These are phyloP conservation scores for Psilopogon haemacephalus DNA, from an alignment of 2,113 vertebrate species.

Conservation along the genomic window DNA sequence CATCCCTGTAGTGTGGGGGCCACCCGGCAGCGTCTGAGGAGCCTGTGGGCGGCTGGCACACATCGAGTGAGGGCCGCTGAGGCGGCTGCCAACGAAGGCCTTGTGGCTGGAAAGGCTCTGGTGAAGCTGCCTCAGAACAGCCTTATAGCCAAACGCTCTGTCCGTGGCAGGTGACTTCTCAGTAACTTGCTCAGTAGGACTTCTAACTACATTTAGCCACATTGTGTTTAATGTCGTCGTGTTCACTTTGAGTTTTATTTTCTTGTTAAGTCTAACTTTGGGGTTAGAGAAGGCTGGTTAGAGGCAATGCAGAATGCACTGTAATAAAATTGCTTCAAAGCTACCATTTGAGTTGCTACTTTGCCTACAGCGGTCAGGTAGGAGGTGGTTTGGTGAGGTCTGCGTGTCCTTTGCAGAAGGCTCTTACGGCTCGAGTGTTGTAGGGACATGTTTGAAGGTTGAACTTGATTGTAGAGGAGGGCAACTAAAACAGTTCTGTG, in stretches of 20 bases:
- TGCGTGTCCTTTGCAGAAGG: neutral
- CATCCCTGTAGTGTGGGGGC: neutral
- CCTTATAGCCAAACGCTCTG: fast-evolving
- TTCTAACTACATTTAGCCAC: neutral
- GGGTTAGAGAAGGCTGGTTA: neutral
- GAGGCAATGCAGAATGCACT: neutral
- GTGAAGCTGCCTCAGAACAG: neutral
- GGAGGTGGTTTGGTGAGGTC: neutral
- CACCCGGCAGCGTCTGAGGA: neutral
- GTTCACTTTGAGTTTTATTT: neutral
- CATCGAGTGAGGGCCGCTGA: neutral
- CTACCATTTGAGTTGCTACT: neutral
- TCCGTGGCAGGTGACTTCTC: fast-evolving
- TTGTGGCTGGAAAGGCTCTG: neutral
- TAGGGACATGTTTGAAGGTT: neutral
- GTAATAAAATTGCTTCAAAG: neutral
- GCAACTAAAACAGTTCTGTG: too few species aligned
- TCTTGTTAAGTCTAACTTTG: neutral
- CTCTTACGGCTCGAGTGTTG: neutral
- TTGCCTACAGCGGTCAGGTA: neutral
- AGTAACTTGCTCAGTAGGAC: fast-evolving
- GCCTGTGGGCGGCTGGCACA: fast-evolving
- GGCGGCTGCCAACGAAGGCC: fast-evolving
- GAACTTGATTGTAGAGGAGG: too few species aligned
- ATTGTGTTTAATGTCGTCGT: neutral